These are phyloP conservation scores for Epistrophella euchroma DNA, from an alignment of 2,888 invertebrate genomes.

Conservation along the genomic window DNA sequence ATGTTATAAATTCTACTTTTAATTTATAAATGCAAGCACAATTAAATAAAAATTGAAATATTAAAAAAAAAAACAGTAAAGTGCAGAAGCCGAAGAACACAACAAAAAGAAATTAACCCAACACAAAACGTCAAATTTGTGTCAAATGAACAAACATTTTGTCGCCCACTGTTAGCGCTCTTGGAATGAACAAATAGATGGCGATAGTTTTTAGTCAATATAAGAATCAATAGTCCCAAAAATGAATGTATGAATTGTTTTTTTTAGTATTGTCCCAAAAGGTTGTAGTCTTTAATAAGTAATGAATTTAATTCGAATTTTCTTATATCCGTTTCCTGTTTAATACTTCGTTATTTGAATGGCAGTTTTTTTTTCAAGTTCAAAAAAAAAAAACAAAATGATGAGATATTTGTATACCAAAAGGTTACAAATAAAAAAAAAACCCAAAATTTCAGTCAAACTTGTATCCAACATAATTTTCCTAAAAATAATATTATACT, in stretches of 20 bases:
- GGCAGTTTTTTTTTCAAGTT: no score
- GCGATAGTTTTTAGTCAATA: background rate
- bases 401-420: no score
- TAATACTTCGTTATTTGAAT: background rate
- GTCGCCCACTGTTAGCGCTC: background rate
- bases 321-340: background rate
- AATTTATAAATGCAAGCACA: slow-evolving; percentile 6
- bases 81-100: slow-evolving; percentile 18
- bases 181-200: background rate
- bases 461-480: no score
- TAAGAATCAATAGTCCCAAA: slow-evolving; percentile 5
- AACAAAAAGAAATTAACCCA: background rate
- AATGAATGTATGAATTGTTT: background rate
- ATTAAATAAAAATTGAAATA: slow-evolving; percentile 8
- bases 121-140: slow-evolving; percentile 15
- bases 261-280: background rate
- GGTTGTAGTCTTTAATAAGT: background rate
- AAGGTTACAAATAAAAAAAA: no score
- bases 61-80: slow-evolving; percentile 34
- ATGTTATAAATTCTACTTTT: background rate
- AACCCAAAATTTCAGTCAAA: no score
- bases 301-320: background rate
- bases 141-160: background rate
- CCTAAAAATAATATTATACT: no score
- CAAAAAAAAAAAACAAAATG: background rate